Percentiles rank a stretch among this genome's conserved stretches.
These are phyloP conservation scores for Taenioides sp. DNA, from an alignment of 2,797 vertebrate genomes.

Conservation along the genomic window DNA sequence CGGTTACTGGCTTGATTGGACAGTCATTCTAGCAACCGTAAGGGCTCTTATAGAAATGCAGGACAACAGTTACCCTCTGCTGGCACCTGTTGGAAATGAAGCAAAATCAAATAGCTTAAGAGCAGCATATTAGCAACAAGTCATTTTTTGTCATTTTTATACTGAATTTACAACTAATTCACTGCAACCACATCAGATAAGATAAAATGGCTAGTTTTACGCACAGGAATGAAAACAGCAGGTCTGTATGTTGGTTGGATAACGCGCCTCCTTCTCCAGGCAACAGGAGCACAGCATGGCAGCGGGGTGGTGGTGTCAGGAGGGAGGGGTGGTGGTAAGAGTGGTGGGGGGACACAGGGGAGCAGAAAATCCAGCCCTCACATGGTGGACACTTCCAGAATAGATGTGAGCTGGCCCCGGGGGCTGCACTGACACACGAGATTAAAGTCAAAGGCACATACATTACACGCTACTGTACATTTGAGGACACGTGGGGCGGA, in stretches of 20 bases:
- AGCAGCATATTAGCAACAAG: background rate
- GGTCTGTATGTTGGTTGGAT: conserved; percentile 9
- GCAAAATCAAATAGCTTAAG: background rate
- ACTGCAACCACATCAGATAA: background rate
- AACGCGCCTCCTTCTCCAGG: conserved; percentile 18
- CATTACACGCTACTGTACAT: conserved; percentile 58
- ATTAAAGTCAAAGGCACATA: conserved; percentile 60
- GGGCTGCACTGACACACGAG: conserved; percentile 55
- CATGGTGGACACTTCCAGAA: conserved; percentile 44
- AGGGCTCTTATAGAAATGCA: no score
- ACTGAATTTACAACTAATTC: background rate
- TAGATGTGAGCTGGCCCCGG: conserved; percentile 42
- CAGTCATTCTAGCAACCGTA: no score
- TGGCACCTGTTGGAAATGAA: background rate
- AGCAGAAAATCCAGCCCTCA: conserved; percentile 26
- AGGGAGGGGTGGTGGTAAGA: background rate
- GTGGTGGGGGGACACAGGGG: conserved; percentile 23
- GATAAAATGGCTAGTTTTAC: background rate
- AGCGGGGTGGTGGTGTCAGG: conserved; percentile 14
- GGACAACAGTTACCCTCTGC: background rate
- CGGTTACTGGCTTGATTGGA: no score
- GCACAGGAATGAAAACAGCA: conserved; percentile 1
- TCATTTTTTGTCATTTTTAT: background rate
- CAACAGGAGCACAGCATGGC: conserved; percentile 35
- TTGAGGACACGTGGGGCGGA: conserved; percentile 36